Evolutionary conservation across 2,888 invertebrate species (phyloP).

Genomic region (Xylota sylvarum): DNA sequence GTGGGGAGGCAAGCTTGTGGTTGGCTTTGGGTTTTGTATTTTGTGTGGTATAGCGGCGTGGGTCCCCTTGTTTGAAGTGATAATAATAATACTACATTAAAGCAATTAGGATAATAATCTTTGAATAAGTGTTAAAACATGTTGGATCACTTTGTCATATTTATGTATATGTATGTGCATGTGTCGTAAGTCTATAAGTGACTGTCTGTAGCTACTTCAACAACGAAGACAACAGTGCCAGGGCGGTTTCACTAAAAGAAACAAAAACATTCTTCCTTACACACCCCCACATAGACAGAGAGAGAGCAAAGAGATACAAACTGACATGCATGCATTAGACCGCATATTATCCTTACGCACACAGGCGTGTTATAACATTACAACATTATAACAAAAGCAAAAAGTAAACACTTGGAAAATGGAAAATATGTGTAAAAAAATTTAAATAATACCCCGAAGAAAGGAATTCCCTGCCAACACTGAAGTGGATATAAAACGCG

Average conservation of each 20-base stretch:
- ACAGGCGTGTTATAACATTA: background rate
- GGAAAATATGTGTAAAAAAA: constrained; percentile 62
- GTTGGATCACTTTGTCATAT: background rate
- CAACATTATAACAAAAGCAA: constrained; percentile 15
- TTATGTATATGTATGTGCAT: too few species aligned
- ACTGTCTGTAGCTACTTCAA: background rate
- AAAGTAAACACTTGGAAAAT: constrained; percentile 55
- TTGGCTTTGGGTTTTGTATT: background rate
- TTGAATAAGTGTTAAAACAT: background rate
- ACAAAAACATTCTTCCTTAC: background rate
- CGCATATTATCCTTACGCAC: background rate
- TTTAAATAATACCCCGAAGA: constrained; percentile 52
- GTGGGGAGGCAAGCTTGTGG: constrained; percentile 19
- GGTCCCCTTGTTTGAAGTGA: background rate
- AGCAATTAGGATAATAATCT: constrained; percentile 14
- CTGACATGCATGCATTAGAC: background rate
- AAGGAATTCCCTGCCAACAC: constrained; percentile 27
- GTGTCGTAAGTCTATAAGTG: background rate
- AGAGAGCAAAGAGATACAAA: too few species aligned
- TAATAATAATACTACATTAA: background rate
- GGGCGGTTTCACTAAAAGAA: too few species aligned
- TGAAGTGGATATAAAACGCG: constrained; percentile 19
- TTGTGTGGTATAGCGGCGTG: background rate
- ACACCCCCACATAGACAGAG: too few species aligned
- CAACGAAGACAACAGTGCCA: too few species aligned